phyloP scores from a whole-genome alignment of 2,888 invertebrate genomes.

The Anarsia innoxiella region DNA sequence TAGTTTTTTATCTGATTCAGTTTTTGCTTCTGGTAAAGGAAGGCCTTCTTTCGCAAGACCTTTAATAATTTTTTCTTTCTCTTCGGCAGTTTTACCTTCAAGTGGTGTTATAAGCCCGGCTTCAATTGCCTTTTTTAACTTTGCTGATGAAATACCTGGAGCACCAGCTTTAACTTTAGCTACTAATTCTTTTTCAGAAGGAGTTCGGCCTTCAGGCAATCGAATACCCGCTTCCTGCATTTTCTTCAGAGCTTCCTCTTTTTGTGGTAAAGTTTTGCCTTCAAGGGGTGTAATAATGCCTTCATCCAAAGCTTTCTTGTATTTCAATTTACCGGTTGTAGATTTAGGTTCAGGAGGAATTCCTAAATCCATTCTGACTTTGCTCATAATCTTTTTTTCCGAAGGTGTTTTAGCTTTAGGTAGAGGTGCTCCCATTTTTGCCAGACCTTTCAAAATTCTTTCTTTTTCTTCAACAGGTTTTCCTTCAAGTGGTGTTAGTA shows the following conservation, averaged over 20 bases:
- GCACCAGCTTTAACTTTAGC: slow-evolving; percentile 18
- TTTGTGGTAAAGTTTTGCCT: slow-evolving; percentile 24
- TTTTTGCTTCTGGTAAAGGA: slow-evolving; percentile 28
- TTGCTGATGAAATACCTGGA: slow-evolving; percentile 14
- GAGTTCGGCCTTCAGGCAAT: slow-evolving; percentile 28
- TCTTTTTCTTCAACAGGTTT: slow-evolving; percentile 25
- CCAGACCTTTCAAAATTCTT: slow-evolving; percentile 17
- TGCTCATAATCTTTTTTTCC: slow-evolving; percentile 28
- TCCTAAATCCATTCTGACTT: slow-evolving; percentile 22
- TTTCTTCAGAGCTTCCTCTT: slow-evolving; percentile 18
- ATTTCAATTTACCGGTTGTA: slow-evolving; percentile 5
- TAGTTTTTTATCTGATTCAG: slow-evolving; percentile 26
- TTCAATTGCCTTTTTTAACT: slow-evolving; percentile 22
- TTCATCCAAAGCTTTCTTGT: slow-evolving; percentile 21
- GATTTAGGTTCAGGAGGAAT: slow-evolving; percentile 28
- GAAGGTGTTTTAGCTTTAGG: slow-evolving; percentile 32
- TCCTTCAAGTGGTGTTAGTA: slow-evolving; percentile 29
- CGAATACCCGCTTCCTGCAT: slow-evolving; percentile 23
- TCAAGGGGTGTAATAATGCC: slow-evolving; percentile 25
- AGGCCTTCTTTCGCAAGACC: slow-evolving; percentile 1
- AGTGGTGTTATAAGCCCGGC: slow-evolving; percentile 22
- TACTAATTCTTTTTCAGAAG: slow-evolving; percentile 25
- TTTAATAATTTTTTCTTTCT: slow-evolving; percentile 7
- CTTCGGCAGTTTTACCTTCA: slow-evolving; percentile 20
- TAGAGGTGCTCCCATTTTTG: slow-evolving; percentile 17